A percentile compares a stretch with the other conserved stretches of the same genome.
phyloP scores from a whole-genome alignment of 2,888 invertebrate species.

The Macrosiphum euphorbiae region DNA sequence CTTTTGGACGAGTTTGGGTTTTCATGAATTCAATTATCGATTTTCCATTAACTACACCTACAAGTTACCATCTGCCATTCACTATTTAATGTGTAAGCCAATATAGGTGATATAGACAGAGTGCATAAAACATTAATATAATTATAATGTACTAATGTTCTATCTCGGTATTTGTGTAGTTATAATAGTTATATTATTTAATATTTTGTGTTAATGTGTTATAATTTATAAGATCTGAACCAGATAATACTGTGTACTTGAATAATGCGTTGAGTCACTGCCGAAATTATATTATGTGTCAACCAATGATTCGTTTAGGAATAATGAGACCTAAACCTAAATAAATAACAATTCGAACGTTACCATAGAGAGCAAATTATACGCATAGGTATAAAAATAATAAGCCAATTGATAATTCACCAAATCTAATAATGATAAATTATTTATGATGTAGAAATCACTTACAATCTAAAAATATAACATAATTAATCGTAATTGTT shows the following conservation, averaged over 20 bases:
- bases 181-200: neutral
- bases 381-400: neutral
- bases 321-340: neutral
- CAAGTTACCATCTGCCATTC: neutral
- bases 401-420: neutral
- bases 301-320: neutral
- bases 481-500: neutral
- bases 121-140: neutral
- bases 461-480: neutral
- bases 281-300: neutral
- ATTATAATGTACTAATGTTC: neutral
- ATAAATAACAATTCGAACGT: neutral
- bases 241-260: neutral
- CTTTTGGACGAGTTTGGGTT: neutral
- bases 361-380: neutral
- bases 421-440: slow-evolving; percentile 9
- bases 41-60: neutral
- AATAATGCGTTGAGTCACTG: slow-evolving; percentile 9
- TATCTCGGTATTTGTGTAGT: neutral
- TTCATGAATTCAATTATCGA: neutral
- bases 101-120: neutral
- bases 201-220: neutral
- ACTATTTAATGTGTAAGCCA: neutral
- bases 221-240: neutral
- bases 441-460: neutral